Percentiles rank a stretch among this genome's conserved stretches.
phyloP scores from a whole-genome alignment of 2,113 vertebrate genomes.

The Gobio gobio region DNA sequence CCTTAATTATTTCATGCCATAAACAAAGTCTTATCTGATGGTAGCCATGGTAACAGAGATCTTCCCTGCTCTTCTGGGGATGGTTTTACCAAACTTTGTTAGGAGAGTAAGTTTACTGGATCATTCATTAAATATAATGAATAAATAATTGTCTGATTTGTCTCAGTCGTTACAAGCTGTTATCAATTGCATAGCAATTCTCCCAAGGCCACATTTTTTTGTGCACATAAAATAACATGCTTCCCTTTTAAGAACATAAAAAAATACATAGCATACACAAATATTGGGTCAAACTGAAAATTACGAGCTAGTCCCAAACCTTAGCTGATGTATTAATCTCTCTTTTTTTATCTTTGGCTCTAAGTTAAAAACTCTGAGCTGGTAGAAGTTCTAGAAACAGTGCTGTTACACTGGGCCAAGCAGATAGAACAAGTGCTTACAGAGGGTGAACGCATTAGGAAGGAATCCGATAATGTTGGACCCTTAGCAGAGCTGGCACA shows the following conservation, averaged over 20 bases:
- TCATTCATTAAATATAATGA: no score
- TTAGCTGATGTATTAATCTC: no score
- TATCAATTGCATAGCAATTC: background rate
- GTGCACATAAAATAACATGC: background rate
- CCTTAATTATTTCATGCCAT: no score
- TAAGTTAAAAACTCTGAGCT: slow-evolving; percentile 77
- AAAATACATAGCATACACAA: background rate
- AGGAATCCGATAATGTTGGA: slow-evolving; percentile 80
- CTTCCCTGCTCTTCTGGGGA: no score
- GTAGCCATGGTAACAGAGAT: no score
- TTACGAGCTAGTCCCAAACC: background rate
- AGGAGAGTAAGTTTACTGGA: no score
- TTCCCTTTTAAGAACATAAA: background rate
- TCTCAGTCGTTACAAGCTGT: background rate
- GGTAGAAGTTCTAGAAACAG: slow-evolving; percentile 77
- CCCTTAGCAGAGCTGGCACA: slow-evolving; percentile 80
- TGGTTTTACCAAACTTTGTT: no score
- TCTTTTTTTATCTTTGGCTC: slow-evolving; percentile 19
- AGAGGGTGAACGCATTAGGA: slow-evolving; percentile 82
- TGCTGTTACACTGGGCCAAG: slow-evolving; percentile 74
- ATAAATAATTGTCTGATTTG: no score
- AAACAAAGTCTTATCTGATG: no score
- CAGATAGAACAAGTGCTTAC: slow-evolving; percentile 81
- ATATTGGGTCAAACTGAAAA: background rate
- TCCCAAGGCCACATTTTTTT: background rate